These are phyloP conservation scores for Mormyrus proboscirostris DNA, from an alignment of 2,797 vertebrate species.

Conservation along the genomic window DNA sequence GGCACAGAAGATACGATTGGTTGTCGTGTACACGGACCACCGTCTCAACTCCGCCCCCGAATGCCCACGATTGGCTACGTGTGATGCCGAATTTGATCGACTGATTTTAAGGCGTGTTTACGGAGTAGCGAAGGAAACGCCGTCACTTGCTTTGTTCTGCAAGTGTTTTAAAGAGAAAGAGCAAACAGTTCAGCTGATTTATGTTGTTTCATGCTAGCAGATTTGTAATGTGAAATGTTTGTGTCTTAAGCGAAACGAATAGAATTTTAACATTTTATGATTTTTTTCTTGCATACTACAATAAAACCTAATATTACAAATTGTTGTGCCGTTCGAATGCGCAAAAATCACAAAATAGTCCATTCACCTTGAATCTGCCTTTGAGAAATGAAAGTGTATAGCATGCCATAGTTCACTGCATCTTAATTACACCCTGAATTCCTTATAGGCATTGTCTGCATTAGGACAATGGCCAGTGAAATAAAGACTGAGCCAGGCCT, in stretches of 20 bases:
- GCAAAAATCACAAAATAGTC: not conserved
- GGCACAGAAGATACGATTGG: constrained; percentile 50
- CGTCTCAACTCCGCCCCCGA: constrained; percentile 49
- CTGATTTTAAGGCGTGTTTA: constrained; percentile 68
- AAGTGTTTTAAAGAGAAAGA: constrained; percentile 3
- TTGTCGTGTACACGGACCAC: constrained; percentile 61
- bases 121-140: constrained; percentile 50
- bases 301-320: not conserved
- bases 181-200: not conserved
- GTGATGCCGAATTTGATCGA: constrained; percentile 68
- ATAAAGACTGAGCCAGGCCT: not conserved
- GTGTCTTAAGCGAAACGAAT: not conserved
- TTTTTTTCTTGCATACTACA: not conserved
- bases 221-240: not conserved
- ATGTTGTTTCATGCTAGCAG: not conserved
- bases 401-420: not conserved
- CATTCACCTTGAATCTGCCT: not conserved
- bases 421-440: not conserved
- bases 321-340: not conserved
- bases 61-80: constrained; percentile 55
- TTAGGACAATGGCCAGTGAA: not conserved
- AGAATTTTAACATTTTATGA: not conserved
- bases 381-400: not conserved
- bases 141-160: constrained; percentile 8
- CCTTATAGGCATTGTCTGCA: not conserved